Evolutionary conservation across 2,113 vertebrate genomes (phyloP).

Genomic region (Muntiacus muntjak): DNA sequence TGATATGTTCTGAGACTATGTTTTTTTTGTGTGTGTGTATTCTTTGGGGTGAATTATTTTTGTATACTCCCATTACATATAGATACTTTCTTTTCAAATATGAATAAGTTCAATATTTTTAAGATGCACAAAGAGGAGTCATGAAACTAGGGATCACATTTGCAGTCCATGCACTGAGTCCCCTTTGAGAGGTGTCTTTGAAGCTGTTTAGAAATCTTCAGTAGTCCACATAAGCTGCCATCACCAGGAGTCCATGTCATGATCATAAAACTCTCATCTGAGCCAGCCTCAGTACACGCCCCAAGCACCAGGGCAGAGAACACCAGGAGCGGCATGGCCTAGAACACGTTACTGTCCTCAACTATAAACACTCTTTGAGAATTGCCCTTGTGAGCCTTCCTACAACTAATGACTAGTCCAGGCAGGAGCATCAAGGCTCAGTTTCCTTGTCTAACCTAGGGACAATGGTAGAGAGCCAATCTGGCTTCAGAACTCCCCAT

Average conservation of each 20-base stretch:
- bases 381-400: not conserved
- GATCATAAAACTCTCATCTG: not conserved
- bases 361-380: not conserved
- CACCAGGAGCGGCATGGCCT: fast-evolving
- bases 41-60: not conserved
- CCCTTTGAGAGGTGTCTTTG: not conserved
- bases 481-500: not conserved
- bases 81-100: not conserved
- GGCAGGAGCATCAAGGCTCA: not conserved
- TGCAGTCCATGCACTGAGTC: not conserved
- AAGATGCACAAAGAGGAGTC: not conserved
- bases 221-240: not conserved
- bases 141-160: not conserved
- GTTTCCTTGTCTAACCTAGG: not conserved
- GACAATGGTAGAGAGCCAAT: not conserved
- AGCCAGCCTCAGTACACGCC: not conserved
- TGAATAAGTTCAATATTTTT: not conserved
- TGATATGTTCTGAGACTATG: not conserved
- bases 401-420: not conserved
- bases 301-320: not conserved
- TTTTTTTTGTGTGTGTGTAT: not conserved
- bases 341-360: not conserved
- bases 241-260: not conserved
- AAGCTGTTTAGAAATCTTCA: not conserved
- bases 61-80: not conserved